Evolutionary conservation across 2,888 invertebrate genomes (phyloP).

Genomic region (Euplexia lucipara): DNA sequence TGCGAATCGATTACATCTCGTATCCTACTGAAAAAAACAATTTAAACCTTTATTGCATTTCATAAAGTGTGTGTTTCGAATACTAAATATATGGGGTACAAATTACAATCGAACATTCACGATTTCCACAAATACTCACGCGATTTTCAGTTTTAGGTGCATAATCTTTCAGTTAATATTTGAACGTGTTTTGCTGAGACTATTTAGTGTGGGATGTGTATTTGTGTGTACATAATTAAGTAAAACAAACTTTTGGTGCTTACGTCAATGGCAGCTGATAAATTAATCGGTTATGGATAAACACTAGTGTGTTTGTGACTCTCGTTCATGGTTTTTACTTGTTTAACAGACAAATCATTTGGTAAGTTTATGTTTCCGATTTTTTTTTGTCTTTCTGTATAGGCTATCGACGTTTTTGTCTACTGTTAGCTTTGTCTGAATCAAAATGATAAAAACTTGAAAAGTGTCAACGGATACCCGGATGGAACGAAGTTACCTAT

Average conservation of each 20-base stretch:
- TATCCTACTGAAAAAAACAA: conserved; percentile 16
- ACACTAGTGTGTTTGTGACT: conserved; percentile 1
- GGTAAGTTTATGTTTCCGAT: too few species aligned
- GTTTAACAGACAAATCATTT: neutral
- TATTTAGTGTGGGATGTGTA: conserved; percentile 10
- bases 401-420: too few species aligned
- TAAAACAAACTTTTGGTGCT: conserved; percentile 19
- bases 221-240: conserved; percentile 5
- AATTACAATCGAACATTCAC: conserved; percentile 14
- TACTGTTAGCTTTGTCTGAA: too few species aligned
- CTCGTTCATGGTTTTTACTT: neutral
- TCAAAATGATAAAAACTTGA: neutral
- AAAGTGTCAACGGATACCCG: neutral
- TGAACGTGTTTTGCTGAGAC: conserved; percentile 4
- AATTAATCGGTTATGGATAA: conserved; percentile 19
- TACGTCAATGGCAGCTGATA: conserved; percentile 40
- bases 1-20: conserved; percentile 20
- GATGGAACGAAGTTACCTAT: too few species aligned
- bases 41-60: conserved; percentile 9
- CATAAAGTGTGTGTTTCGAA: conserved; percentile 31
- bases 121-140: neutral
- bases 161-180: conserved; percentile 5
- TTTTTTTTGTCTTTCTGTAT: neutral
- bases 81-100: conserved; percentile 21
- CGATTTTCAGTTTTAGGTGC: conserved; percentile 16